Evolutionary conservation across 2,888 invertebrate genomes (phyloP).

Genomic region (Melinopterus prodromus): DNA sequence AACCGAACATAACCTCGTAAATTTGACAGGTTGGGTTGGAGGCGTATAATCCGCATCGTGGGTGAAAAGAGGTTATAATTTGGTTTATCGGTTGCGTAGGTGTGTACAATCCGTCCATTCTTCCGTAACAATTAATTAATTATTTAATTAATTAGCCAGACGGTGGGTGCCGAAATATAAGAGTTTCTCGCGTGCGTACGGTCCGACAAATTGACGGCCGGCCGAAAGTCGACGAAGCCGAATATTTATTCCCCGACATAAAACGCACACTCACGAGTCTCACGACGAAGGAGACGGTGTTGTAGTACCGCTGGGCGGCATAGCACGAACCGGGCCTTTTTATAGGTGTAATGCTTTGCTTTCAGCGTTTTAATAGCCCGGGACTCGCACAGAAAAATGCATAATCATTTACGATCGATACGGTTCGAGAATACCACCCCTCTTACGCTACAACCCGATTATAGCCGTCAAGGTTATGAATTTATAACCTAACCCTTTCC

Average conservation of each 20-base stretch:
- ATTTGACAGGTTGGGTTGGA: neutral
- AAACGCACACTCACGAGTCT: neutral
- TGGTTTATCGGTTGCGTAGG: neutral
- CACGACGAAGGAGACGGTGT: neutral
- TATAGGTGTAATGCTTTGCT: constrained; percentile 34
- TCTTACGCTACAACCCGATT: constrained; percentile 5
- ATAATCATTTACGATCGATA: constrained; percentile 35
- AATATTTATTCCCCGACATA: constrained; percentile 12
- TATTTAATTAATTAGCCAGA: constrained; percentile 22
- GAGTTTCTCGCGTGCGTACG: neutral
- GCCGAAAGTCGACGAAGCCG: constrained; percentile 17
- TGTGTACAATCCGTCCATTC: neutral
- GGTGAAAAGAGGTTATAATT: neutral
- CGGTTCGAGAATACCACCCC: neutral
- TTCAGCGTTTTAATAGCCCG: constrained; percentile 36
- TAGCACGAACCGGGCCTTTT: constrained; percentile 21
- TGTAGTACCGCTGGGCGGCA: neutral
- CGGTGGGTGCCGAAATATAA: constrained; percentile 4
- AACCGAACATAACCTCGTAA: neutral
- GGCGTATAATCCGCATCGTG: neutral
- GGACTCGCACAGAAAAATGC: constrained; percentile 27
- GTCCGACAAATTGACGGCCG: constrained; percentile 17
- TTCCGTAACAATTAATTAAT: constrained; percentile 21
- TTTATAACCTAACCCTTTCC: neutral
- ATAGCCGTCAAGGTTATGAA: constrained; percentile 22